A percentile compares a stretch with the other conserved stretches of the same genome.
Evolutionary conservation across 2,797 vertebrate species (phyloP).

Genomic region (Benthosema pterotum): DNA sequence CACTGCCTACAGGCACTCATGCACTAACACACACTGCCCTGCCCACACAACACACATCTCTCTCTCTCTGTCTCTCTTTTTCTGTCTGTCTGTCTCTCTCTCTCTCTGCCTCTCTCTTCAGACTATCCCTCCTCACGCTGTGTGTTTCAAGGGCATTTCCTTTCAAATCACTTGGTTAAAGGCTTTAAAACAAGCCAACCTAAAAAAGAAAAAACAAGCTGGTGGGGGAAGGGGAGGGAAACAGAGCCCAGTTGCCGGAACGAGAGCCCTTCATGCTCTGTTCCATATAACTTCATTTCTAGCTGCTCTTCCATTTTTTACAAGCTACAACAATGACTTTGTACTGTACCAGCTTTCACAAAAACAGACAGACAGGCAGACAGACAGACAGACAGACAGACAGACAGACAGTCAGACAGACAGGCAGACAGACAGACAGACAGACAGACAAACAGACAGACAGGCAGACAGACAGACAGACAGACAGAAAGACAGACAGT

Average conservation of each 20-base stretch:
- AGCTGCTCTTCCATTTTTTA: neutral
- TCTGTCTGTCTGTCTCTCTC: constrained; percentile 8
- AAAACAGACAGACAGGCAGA: too few species aligned
- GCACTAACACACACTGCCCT: neutral
- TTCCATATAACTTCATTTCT: constrained; percentile 19
- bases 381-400: too few species aligned
- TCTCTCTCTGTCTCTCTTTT: too few species aligned
- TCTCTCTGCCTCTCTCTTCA: constrained; percentile 12
- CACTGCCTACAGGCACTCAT: constrained; percentile 8
- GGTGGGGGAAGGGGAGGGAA: constrained; percentile 8
- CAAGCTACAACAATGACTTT: constrained; percentile 23
- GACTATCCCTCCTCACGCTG: constrained; percentile 9
- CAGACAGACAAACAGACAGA: neutral
- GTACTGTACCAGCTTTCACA: constrained; percentile 4
- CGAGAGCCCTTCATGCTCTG: constrained; percentile 24
- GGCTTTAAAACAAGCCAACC: constrained; percentile 40
- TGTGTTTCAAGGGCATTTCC: constrained; percentile 49
- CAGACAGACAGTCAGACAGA: neutral
- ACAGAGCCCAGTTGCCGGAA: neutral
- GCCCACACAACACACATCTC: neutral
- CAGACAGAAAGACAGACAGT: neutral
- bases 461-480: neutral
- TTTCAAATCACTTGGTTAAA: constrained; percentile 30
- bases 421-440: neutral
- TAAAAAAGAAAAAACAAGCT: constrained; percentile 28